Evolutionary conservation across 2,797 vertebrate species (phyloP), one percentile per base, ranked within the genome.

Genomic region (Myotis pilosus): DNA sequence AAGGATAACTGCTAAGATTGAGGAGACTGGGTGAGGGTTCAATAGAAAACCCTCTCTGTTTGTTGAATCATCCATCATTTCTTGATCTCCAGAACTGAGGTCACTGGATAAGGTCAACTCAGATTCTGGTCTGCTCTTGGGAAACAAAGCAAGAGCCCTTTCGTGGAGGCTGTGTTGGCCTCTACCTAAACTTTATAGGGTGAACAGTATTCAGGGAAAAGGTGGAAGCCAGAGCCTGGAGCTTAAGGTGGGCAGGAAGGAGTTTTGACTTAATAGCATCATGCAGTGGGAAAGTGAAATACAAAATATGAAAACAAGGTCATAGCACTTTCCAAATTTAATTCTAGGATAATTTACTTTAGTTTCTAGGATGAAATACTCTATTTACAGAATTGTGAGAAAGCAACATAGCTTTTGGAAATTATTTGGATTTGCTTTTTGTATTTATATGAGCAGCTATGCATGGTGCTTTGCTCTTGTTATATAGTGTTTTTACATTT

Each of bases 291-390:
- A 68, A 94, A 49, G 25, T 53, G 33, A 81, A 72, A 78, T 60
- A 38, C n/a, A 90, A 87, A 38, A 53, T 53, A 41, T 41, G 41
- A 87, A 81, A 93, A 68, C 25, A 41, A 72, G 72, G 68, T 78
- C 49, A 33, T 19, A 62, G 53, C 28, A 8, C 55, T 90, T 92
- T 90, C 72, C 53, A 62, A 62, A 84, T 82, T 44, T 87, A 72
- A 92, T 93, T 94, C 66, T 57, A 68, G 36, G 25, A 75, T 71
- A 72, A 87, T 81, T 20, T 62, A 66, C 83, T 81, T n/a, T 87
- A 66, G 87, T 76, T 90, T 94, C 71, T 86, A 81, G 23, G 30
- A 79, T 51, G 85, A 87, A 87, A 81, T 75, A 53, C n/a, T 75
- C 60, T 60, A 33, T 38, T 47, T 53, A 47, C 8, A 85, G 82